Base-by-base conservation (phyloP, 2,888 invertebrate species). In the Philopedon plagiatum region DNA sequence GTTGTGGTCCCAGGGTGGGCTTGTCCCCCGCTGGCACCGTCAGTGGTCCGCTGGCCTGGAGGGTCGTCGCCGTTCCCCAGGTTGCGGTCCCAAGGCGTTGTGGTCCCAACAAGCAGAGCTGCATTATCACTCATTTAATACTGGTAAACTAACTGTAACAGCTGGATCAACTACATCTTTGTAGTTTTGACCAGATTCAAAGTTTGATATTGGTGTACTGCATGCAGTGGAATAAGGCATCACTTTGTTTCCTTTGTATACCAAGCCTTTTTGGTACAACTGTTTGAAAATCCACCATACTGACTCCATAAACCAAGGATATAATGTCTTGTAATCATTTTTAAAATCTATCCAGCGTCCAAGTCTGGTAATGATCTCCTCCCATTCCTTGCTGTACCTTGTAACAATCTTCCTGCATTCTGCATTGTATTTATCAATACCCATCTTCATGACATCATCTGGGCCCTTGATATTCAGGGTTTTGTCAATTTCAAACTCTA, bases 261-360 rank as follows among this genome's bases (percentile, higher is more conserved):
- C 97, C 34, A 99, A 87, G 2, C 98, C 98, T 85, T 99, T 99
- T 79, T 93, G 92, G 85, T 90, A 98, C 0, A 99, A 87, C 85
- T 99, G 95, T 81, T 95, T 96, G 85, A 99, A 99, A 5, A 98
- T 93, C 98, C 98, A 99, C 99, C 99, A 99, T 76, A 99, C 94
- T 8, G 95, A 93, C 86, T 99, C 99, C 99, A 99, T 99, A 84
- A 94, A 99, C 92, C 93, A 95, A 0, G 99, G 97, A 84, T 99
- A 99, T 74, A 99, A 87, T 0, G 99, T 99, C 86, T 99, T 99
- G 87, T 99, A 99, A 85, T 99, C 99, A 86, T 99, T 97, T 81
- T 95, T 91, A 86, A 99, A 99, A 88, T 99, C 97, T 81, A 99
- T 98, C 99, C 99, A 99, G 72, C 99, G 90, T 9, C 99, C 99